Base-by-base conservation (phyloP, 92 coral and sea anemone genomes). In the Meandrina meandrites region DNA sequence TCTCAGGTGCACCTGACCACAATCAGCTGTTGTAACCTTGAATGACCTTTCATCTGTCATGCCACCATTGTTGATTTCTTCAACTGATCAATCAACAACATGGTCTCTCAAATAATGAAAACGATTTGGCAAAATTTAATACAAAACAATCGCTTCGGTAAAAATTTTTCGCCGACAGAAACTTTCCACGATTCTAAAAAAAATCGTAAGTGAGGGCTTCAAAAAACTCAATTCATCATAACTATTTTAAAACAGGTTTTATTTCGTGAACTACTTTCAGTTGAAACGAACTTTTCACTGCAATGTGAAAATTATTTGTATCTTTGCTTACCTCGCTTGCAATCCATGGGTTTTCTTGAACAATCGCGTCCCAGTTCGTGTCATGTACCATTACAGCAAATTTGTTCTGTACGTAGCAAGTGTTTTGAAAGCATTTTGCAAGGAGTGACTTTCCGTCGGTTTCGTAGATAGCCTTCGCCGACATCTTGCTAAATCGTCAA, bases 391-490 rank as follows among this genome's bases (percentile, higher is more conserved):
- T 90, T 28, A 91, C 83, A 31, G 93, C 95, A 80, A 91, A 93
- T 88, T 90, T 91, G 82, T 92, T 93, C 85, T 90, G 88, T 54
- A 87, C 93, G 79, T 92, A 96, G 76, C 88, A 79, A 19, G 72
- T 68, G 88, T 80, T 88, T 53, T 85, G 80, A 66, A 94, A 74
- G 78, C 91, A 96, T 32, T 93, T 94, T 22, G 94, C 92, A 16
- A 96, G 79, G 54, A 96, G 90, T 56, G 94, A 89, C 76, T 96
- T 96, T 64, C 98, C 98, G 60, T 96, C 98, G 64, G 92, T 88
- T 84, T 96, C 98, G 90, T 88, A 93, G 16, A 96, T 96, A n/a
- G 98, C 94, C 79, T 96, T 96, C 28, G 98, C 98, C 30, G 98
- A 96, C 98, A 96, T 95, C 30, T 77, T 85, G 21, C 28, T 56